Base-by-base conservation (phyloP, 2,113 vertebrate species). In the Corythaeola cristata region DNA sequence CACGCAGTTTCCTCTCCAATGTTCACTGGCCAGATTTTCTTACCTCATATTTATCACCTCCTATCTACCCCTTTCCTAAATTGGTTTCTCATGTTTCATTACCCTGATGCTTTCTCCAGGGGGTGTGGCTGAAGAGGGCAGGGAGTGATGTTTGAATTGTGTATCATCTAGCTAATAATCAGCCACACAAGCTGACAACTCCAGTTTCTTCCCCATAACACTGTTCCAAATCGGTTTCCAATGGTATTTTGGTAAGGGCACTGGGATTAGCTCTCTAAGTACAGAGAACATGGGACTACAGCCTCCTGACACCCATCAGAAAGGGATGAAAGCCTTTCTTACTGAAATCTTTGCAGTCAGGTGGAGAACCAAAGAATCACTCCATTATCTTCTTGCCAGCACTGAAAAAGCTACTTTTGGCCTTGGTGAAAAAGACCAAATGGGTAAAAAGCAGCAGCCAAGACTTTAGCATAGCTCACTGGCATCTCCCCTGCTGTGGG, bases 401-500 rank as follows among this genome's bases (percentile, higher is more conserved):
- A 77, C 47, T 66, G 45, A 88, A 90, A 94, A 92, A 92, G n/a
- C 79, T 80, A 30, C 85, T 90, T 88, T 74, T 94, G 88, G 91
- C 88, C 63, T 88, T 10, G 1, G n/a, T 93, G 63, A 79, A 85
- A 93, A 90, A 86, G 90, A 89, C 69, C 80, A 94, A 93, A 93
- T 45, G 73, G n/a, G 52, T 62, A 66, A 93, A 87, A 68, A 95
- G 74, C 83, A 85, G 73, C 41, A 92, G 93, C 84, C 86, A 93
- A 87, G 77, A 75, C 83, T 93, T 88, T 5, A 90, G 80, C 86
- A 94, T 6, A 95, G 92, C 74, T 93, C 84, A 78, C 58, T 89
- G 88, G 89, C 86, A 88, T 76, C 69, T 90, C 74, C 62, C 71
- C 89, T 80, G 90, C 92, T 84, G 94, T 39, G 89, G 92, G 89